Evolutionary conservation across 1,140 invertebrate species (phyloP).

Genomic region (Stenopsyche tienmushanensis): DNA sequence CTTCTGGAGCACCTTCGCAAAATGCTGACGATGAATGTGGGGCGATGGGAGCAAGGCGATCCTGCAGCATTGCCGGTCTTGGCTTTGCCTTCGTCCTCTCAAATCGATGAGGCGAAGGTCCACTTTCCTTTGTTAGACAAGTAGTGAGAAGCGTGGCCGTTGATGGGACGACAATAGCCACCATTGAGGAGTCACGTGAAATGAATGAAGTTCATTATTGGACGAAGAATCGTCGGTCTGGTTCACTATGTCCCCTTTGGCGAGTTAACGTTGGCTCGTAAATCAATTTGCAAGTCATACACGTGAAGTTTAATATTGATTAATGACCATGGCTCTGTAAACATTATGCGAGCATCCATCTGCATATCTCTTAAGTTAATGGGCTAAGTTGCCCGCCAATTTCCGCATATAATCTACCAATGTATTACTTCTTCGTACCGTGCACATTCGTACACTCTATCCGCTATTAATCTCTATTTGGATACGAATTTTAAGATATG

Average conservation of each 20-base stretch:
- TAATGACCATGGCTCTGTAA: constrained; percentile 36
- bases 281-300: constrained; percentile 42
- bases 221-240: constrained; percentile 12
- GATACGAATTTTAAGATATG: too few relatives aligned
- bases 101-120: neutral
- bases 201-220: constrained; percentile 11
- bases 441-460: neutral
- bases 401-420: constrained; percentile 14
- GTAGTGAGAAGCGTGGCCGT: too few relatives aligned
- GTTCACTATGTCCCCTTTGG: constrained; percentile 25
- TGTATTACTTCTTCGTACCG: too few relatives aligned
- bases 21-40: too few relatives aligned
- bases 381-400: constrained; percentile 1
- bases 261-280: constrained; percentile 35
- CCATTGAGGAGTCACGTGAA: constrained; percentile 16
- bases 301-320: constrained; percentile 41
- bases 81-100: neutral
- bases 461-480: neutral
- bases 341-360: constrained; percentile 32
- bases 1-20: too few relatives aligned
- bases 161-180: constrained; percentile 12
- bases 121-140: too few relatives aligned
- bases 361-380: constrained; percentile 31
- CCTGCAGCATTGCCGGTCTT: constrained; percentile 13
- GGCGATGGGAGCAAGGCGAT: too few relatives aligned